Conservation (phyloP, 2,888 invertebrate species). For the Cantharis rufa region DNA sequence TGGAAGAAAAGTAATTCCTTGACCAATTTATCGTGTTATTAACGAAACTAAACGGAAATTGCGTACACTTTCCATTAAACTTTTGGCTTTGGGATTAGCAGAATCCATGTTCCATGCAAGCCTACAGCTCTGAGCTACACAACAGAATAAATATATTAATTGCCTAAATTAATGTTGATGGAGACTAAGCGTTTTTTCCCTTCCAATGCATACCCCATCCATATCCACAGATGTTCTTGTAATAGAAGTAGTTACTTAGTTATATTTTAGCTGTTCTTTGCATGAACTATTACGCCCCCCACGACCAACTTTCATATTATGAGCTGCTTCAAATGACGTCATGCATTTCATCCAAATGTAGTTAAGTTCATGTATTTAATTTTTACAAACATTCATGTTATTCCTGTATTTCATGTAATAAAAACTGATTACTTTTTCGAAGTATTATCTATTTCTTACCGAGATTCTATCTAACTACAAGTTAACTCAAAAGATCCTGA, state of each 20-base stretch:
- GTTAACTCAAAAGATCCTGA: too few species aligned
- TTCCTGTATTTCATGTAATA: not conserved
- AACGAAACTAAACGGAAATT: not conserved
- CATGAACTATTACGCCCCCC: not conserved
- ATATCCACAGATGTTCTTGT: not conserved
- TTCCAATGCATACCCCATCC: not conserved
- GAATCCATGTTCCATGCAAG: not conserved
- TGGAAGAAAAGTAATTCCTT: not conserved
- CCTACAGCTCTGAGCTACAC: not conserved
- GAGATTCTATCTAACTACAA: not conserved
- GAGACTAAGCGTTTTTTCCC: not conserved
- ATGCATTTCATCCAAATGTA: not conserved
- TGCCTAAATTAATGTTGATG: not conserved
- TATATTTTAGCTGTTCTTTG: not conserved
- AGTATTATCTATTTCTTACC: not conserved
- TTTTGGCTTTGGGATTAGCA: not conserved
- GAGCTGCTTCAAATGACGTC: not conserved
- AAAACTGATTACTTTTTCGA: not conserved
- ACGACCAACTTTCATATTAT: not conserved
- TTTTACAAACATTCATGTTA: not conserved
- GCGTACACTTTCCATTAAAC: not conserved
- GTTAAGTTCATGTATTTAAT: not conserved
- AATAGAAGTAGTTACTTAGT: not conserved
- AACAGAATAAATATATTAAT: not conserved
- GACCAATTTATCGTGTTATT: not conserved